Conservation (phyloP, 2,797 vertebrate genomes). For the Sebastes melanostomus region DNA sequence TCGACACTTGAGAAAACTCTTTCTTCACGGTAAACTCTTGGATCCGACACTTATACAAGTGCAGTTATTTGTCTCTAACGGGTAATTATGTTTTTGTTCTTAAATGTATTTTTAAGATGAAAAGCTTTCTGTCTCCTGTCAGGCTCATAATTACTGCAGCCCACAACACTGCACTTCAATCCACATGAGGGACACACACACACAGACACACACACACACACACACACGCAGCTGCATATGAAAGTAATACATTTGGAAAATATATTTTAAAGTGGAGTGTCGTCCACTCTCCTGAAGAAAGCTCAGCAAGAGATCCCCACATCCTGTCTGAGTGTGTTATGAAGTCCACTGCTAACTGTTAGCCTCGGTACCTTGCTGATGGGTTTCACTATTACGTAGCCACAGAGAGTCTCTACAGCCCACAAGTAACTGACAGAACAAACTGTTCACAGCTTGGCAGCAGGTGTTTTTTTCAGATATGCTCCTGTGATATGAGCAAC, state of each 20-base stretch:
- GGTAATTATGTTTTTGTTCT: conserved; percentile 15
- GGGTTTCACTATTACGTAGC: conserved; percentile 3
- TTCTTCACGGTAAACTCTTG: not conserved
- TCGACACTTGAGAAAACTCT: not conserved
- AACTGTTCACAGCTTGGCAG: conserved; percentile 17
- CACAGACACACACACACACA: not conserved
- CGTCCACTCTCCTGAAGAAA: conserved; percentile 1
- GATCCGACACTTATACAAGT: not conserved
- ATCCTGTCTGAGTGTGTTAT: not conserved
- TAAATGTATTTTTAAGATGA: conserved; percentile 35
- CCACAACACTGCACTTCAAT: not conserved
- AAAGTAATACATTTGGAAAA: conserved; percentile 13
- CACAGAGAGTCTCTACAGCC: not conserved
- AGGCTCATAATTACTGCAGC: conserved; percentile 17
- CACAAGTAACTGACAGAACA: conserved; percentile 11
- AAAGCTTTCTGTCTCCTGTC: conserved; percentile 16
- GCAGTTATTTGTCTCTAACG: conserved; percentile 18
- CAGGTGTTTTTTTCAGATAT: not conserved
- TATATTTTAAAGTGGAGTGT: not conserved
- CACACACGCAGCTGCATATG: not conserved
- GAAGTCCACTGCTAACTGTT: not conserved
- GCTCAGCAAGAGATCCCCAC: conserved; percentile 9
- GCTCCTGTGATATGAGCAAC: conserved; percentile 2
- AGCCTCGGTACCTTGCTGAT: not conserved
- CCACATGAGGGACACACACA: not conserved